Percentiles rank a stretch among this genome's conserved stretches.
phyloP scores from a whole-genome alignment of 2,113 vertebrate genomes.

The Mionectes macconnelli region DNA sequence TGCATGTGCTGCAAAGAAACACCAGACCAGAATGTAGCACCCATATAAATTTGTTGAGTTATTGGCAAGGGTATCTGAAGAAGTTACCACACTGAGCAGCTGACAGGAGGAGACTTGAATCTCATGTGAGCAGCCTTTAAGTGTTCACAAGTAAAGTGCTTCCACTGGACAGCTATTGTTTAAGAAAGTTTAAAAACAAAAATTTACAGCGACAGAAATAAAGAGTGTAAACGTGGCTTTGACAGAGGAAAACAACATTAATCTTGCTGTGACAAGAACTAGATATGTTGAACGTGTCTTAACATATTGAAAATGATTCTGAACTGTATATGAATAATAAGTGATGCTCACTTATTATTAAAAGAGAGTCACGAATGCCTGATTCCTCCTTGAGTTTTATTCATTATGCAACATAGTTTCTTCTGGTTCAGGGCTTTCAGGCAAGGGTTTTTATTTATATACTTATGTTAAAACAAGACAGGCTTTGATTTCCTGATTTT shows the following conservation, averaged over 20 bases:
- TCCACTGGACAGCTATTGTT: not conserved
- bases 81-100: not conserved
- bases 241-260: constrained; percentile 26
- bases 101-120: not conserved
- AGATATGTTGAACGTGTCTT: not conserved
- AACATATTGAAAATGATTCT: not conserved
- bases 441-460: not conserved
- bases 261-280: not conserved
- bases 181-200: constrained; percentile 3
- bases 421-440: not conserved
- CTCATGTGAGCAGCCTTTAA: not conserved
- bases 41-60: not conserved
- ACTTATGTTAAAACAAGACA: not conserved
- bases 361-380: not conserved
- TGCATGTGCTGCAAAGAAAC: not conserved
- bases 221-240: not conserved
- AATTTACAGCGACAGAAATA: not conserved
- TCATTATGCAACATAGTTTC: not conserved
- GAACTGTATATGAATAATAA: not conserved
- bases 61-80: constrained; percentile 1
- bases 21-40: not conserved
- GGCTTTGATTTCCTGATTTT: not conserved
- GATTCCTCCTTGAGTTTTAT: not conserved
- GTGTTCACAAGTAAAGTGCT: not conserved
- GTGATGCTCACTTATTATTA: not conserved